Base-by-base conservation (phyloP, 2,888 invertebrate genomes). In the Phorcus lineatus region DNA sequence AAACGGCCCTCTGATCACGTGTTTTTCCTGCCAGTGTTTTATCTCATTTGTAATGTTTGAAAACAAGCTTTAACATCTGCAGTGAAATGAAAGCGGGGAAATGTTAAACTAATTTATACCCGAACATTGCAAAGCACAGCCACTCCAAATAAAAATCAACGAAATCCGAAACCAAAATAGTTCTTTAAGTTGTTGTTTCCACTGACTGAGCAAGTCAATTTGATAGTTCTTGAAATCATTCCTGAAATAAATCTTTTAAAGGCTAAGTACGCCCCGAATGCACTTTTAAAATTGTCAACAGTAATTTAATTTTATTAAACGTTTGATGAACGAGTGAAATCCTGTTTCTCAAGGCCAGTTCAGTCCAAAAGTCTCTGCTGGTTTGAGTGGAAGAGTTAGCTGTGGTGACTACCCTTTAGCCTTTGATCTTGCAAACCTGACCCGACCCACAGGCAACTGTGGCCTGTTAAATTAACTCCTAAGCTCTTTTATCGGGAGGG, bases 401-500 rank as follows among this genome's bases (percentile, higher is more conserved):
- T 28, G 24, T 67, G 24, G 24, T 67, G 24, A 16, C 17, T 67
- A 31, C 31, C 31, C 31, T 67, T 67, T 67, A 31, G 24, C 55
- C 76, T 76, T 76, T 76, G 76, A 76, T 76, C 76, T 76, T 31
- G 13, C 13, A 36, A 76, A 55, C 76, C 31, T 31, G 55, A 55
- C 36, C 55, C 55, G 16, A 17, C 55, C 31, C 19, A 54, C n/a
- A 31, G 31, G 22, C 54, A 28, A 55, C 31, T 76, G 76, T 55
- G 76, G 36, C 53, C 53, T 28, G 54, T 40, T 76, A 76, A 76
- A 76, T 76, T 76, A 76, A 76, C 76, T 76, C 54, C 28, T 76
- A 36, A 76, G 53, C 76, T 55, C 55, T 76, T 54, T 76, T 76
- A 76, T 76, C 76, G 24, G 54, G 28, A 24, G 28, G 55, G 31